Evolutionary conservation across 2,888 invertebrate species (phyloP).

Genomic region (Drosophila melanosoma): DNA sequence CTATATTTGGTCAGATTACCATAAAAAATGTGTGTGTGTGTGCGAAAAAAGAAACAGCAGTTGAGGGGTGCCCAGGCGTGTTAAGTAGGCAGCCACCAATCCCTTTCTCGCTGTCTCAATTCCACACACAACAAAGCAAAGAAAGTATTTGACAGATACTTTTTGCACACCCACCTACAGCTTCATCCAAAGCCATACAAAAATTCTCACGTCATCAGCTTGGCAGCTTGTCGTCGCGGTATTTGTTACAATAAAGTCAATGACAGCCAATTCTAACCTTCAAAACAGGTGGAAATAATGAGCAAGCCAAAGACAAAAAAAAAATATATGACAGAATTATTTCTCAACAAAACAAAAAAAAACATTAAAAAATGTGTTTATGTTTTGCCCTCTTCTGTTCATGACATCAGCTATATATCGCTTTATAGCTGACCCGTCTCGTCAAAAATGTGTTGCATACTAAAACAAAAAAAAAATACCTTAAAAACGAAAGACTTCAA

Average conservation of each 20-base stretch:
- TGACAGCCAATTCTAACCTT: constrained; percentile 48
- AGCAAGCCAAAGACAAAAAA: constrained; percentile 13
- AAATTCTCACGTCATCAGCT: constrained; percentile 64
- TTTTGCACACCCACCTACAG: constrained; percentile 12
- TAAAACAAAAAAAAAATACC: not conserved
- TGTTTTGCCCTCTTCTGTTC: constrained; percentile 30
- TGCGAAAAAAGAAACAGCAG: constrained; percentile 9
- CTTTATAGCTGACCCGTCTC: constrained; percentile 27
- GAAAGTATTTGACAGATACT: constrained; percentile 54
- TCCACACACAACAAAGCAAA: constrained; percentile 20
- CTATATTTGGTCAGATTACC: constrained; percentile 73
- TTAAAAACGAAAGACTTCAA: constrained; percentile 77
- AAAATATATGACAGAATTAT: constrained; percentile 36
- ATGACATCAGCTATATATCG: constrained; percentile 71
- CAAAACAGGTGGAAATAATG: constrained; percentile 30
- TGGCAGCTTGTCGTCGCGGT: constrained; percentile 42
- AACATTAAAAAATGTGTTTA: constrained; percentile 27
- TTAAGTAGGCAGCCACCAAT: constrained; percentile 26
- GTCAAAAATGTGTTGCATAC: constrained; percentile 22
- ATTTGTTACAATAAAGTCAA: constrained; percentile 78
- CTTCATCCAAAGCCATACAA: not conserved
- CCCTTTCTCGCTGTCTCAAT: not conserved
- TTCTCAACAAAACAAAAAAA: constrained; percentile 27
- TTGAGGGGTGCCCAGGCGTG: constrained; percentile 58
- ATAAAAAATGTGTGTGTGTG: constrained; percentile 34